Evolutionary conservation across 2,113 vertebrate species (phyloP).

Genomic region (Eubucco bourcierii): DNA sequence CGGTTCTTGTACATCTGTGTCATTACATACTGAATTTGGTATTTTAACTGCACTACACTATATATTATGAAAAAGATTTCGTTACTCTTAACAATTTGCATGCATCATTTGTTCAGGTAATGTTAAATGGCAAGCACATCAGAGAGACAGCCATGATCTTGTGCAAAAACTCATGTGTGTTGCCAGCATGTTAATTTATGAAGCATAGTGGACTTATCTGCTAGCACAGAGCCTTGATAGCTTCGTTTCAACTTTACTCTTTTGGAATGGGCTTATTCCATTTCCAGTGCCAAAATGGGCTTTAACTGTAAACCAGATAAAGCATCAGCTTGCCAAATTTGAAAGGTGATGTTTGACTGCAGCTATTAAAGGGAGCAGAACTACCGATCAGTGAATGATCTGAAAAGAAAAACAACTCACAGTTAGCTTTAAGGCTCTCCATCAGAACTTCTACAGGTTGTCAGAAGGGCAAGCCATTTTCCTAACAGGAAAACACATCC

Average conservation of each 20-base stretch:
- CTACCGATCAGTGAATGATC: constrained; percentile 14
- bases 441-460: background rate
- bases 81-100: background rate
- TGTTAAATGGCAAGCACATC: background rate
- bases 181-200: background rate
- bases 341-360: constrained; percentile 47
- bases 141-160: background rate
- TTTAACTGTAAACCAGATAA: constrained; percentile 71
- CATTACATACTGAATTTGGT: background rate
- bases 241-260: constrained; percentile 44
- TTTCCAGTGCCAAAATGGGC: constrained; percentile 62
- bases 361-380: constrained; percentile 56
- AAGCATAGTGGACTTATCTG: background rate
- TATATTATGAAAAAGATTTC: background rate
- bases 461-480: background rate
- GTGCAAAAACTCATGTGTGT: background rate
- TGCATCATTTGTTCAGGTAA: background rate
- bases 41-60: background rate
- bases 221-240: constrained; percentile 13
- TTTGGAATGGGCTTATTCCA: constrained; percentile 56
- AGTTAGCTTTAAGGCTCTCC: background rate
- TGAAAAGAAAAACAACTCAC: constrained; percentile 34
- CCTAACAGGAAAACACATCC: background rate
- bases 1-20: background rate
- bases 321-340: constrained; percentile 58